A percentile compares a stretch with the other conserved stretches of the same genome.
These are phyloP conservation scores for Ptychochromis oligacanthus DNA, from an alignment of 2,113 vertebrate species.

Conservation along the genomic window DNA sequence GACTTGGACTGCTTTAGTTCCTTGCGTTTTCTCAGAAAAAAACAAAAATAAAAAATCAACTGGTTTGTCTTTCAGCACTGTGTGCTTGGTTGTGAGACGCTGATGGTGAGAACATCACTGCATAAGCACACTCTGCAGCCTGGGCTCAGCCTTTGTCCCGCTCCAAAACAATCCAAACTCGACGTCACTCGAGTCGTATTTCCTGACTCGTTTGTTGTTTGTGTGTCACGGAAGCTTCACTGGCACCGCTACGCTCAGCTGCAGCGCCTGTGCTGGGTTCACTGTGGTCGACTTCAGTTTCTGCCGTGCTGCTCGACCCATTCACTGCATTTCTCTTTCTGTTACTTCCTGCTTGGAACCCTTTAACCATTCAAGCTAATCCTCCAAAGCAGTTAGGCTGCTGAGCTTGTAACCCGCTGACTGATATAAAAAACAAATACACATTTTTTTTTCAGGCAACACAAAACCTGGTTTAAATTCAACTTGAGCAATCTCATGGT, in stretches of 20 bases:
- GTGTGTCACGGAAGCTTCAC: too few relatives aligned
- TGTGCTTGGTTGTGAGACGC: background rate
- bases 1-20: too few relatives aligned
- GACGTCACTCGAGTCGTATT: background rate
- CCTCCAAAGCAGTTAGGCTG: background rate
- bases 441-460: background rate
- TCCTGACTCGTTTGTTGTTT: background rate
- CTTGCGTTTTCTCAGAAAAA: background rate
- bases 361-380: background rate
- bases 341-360: too few relatives aligned
- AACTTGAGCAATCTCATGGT: background rate
- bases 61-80: background rate
- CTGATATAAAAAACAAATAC: background rate
- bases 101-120: background rate
- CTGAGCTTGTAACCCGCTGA: background rate
- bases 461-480: background rate
- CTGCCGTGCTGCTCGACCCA: too few relatives aligned
- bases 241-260: too few relatives aligned
- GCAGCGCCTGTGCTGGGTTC: too few relatives aligned
- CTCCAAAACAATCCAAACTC: background rate
- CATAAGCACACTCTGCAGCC: background rate
- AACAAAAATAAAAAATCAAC: too few relatives aligned
- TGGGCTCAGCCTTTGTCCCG: background rate
- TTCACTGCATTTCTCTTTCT: too few relatives aligned
- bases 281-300: too few relatives aligned